These are phyloP conservation scores for Motacilla alba DNA, from an alignment of 2,113 vertebrate species.

Conservation along the genomic window DNA sequence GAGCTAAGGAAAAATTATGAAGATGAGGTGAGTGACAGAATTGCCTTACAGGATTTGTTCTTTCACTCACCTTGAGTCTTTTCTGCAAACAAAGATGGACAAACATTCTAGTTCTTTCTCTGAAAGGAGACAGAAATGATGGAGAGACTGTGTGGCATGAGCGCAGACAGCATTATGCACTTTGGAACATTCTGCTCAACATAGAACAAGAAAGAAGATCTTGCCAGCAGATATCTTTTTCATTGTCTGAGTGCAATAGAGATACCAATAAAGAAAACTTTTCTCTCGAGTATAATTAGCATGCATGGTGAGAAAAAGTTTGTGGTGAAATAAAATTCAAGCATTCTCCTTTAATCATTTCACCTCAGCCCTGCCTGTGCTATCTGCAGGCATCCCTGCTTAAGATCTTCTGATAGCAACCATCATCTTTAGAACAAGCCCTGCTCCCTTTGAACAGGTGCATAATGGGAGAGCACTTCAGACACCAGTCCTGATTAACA, in stretches of 20 bases:
- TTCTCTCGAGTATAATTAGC: neutral
- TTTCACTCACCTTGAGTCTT: slow-evolving; percentile 76
- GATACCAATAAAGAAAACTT: neutral
- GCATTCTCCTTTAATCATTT: neutral
- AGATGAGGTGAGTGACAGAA: slow-evolving; percentile 77
- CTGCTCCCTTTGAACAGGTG: neutral
- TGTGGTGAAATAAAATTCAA: neutral
- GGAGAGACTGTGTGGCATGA: fast-evolving
- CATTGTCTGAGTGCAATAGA: neutral
- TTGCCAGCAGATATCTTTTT: neutral
- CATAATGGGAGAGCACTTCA: neutral
- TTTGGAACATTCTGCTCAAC: neutral
- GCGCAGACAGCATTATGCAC: neutral
- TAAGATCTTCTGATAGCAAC: neutral
- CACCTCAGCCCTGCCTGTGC: neutral
- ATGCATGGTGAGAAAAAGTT: neutral
- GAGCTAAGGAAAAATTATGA: slow-evolving; percentile 79
- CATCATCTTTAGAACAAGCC: neutral
- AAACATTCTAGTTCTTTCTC: neutral
- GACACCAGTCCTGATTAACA: neutral
- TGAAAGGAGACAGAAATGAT: neutral
- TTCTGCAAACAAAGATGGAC: slow-evolving; percentile 51
- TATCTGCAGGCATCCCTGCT: neutral
- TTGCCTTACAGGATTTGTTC: slow-evolving; percentile 73
- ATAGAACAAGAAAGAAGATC: neutral